Base-by-base conservation (phyloP, 2,797 vertebrate species). In the Molossus molossus region DNA sequence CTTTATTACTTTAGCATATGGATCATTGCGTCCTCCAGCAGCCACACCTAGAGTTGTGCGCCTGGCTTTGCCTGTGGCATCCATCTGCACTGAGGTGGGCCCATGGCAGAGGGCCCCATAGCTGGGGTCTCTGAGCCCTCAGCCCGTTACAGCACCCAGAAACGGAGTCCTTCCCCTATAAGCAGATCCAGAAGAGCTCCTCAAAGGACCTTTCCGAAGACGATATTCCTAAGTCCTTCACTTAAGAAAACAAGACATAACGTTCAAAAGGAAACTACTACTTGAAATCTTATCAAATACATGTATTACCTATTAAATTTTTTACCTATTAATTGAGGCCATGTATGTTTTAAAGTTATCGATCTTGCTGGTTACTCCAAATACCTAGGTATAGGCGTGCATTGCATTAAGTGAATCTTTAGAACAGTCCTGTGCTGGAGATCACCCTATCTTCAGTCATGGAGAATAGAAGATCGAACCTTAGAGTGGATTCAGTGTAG, bases 211-310 rank as follows among this genome's bases (percentile, higher is more conserved):
- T 87, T 65, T 81, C 53, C 27, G 18, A 94, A 84, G 45, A 69
- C 57, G 25, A 48, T 8, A 67, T 25, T 81, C 81, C 92, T 9
- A 18, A 57, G 20, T 45, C 65, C 86, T 82, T 86, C 21, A 58
- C 4, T 45, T 77, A 37, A 64, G 58, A 67, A 79, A 94, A 40
- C 8, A 80, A 65, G 25, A 69, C 2, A 21, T 21, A 60, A 14
- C 25, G 45, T 80, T 90, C 90, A 70, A 85, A 93, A 91, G 60
- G 82, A 94, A 94, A 85, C 53, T 87, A 27, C 18, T 53, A 12
- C 48, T 81, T 88, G 25, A 89, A 70, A 77, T 88, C 3, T 70
- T 83, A 81, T 53, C 29, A n/a, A 48, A 14, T 62, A 40, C 7
- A 27, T 29, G 29, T 48, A 65, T 45, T 64, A 27, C 6, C 17